Conservation (phyloP, 2,888 invertebrate species). For the Athalia cordata region DNA sequence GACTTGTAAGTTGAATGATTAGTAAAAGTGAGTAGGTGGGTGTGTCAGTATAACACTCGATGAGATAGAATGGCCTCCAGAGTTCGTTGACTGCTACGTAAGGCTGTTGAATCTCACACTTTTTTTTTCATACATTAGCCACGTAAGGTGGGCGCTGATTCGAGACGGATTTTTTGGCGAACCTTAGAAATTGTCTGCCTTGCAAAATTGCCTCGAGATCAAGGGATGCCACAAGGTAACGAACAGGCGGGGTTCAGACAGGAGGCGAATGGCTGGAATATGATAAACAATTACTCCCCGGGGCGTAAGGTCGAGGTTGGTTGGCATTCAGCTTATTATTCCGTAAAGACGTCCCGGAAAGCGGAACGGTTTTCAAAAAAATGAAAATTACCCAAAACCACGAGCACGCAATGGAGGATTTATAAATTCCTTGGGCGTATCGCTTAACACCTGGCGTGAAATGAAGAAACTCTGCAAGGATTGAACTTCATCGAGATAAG, state of each 20-base stretch:
- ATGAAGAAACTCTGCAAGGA: slow-evolving; percentile 3
- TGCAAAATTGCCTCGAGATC: slow-evolving; percentile 16
- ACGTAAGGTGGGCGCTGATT: slow-evolving; percentile 8
- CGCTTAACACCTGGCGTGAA: slow-evolving; percentile 32
- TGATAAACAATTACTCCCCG: slow-evolving; percentile 44
- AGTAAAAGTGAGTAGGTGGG: slow-evolving; percentile 9
- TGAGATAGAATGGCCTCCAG: slow-evolving; percentile 18
- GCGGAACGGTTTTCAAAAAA: slow-evolving; percentile 40
- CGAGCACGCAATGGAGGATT: slow-evolving; percentile 1
- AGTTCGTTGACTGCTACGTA: slow-evolving; percentile 27
- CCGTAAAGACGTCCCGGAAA: slow-evolving; percentile 31
- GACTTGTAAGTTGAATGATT: slow-evolving; percentile 32
- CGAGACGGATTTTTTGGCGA: slow-evolving; percentile 22
- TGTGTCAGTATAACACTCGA: neutral
- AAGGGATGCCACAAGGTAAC: slow-evolving; percentile 25
- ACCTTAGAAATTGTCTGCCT: neutral
- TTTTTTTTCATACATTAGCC: slow-evolving; percentile 1
- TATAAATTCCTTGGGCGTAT: neutral
- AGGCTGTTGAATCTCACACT: slow-evolving; percentile 26
- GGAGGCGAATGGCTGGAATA: slow-evolving; percentile 40
- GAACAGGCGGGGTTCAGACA: slow-evolving; percentile 25
- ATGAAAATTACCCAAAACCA: slow-evolving; percentile 30
- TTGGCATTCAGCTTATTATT: slow-evolving; percentile 27
- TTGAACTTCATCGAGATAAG: slow-evolving; percentile 16
- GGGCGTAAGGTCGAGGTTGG: slow-evolving; percentile 29